These are phyloP conservation scores for Charaxes varanes DNA, from an alignment of 1,140 invertebrate species.

Conservation along the genomic window DNA sequence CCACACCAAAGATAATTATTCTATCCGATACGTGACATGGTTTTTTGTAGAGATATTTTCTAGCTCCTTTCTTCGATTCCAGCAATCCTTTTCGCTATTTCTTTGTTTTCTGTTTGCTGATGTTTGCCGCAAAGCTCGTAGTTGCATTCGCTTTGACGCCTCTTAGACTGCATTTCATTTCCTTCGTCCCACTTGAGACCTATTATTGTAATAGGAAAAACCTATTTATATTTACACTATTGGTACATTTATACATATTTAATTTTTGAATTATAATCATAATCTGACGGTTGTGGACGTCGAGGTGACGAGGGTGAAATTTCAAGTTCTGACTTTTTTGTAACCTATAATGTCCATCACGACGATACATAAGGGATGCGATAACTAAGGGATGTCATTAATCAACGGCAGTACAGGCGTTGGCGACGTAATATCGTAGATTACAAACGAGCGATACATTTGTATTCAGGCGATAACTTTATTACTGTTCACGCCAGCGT, in stretches of 20 bases:
- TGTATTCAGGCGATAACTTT: not conserved
- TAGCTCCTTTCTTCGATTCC: conserved; percentile 10
- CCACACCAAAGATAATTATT: too few species aligned
- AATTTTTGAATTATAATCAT: not conserved
- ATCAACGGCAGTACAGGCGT: not conserved
- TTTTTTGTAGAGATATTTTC: too few species aligned
- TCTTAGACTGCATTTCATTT: conserved; percentile 18
- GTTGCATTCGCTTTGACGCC: conserved; percentile 13
- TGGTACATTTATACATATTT: not conserved
- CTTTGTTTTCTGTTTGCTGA: conserved; percentile 14
- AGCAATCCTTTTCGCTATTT: conserved; percentile 20
- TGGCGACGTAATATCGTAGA: not conserved
- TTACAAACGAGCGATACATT: not conserved
- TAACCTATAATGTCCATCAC: not conserved
- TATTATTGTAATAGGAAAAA: conserved; percentile 12
- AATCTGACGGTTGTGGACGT: not conserved
- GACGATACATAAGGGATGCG: not conserved
- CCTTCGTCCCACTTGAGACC: conserved; percentile 12
- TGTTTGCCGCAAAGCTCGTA: conserved; percentile 1
- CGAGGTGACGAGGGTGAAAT: not conserved
- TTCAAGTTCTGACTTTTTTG: not conserved
- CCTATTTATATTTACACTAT: conserved; percentile 1
- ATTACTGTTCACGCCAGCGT: not conserved
- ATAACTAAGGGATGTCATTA: not conserved
- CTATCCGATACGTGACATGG: too few species aligned